Base-by-base conservation (phyloP, 1,140 invertebrate genomes). In the Zaprionus tsacasi region DNA sequence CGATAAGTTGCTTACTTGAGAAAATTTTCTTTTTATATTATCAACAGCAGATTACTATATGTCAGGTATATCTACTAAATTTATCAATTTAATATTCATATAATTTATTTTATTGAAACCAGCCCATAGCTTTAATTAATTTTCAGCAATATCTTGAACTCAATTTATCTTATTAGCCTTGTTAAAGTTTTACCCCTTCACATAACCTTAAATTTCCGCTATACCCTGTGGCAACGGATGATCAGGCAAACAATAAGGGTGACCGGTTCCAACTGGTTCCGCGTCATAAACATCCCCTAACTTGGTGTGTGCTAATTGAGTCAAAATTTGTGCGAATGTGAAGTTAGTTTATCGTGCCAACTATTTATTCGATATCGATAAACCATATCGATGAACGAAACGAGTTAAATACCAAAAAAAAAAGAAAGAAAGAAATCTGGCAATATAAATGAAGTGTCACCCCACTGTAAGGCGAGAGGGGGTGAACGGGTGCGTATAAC, bases 361-460 rank as follows among this genome's bases (percentile, higher is more conserved):
- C 25, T 64, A 55, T 40, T 64, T 70, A 1, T 64, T 59, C 30
- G 25, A 1, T 36, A 66, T 72, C 69, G 73, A 66, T 72, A 72
- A 65, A 58, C 43, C 54, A 17, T 57, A 56, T 56, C 4, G 33
- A 56, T 6, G 8, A 35, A 56, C 4, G 10, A 7, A 55, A 55
- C n/a, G 27, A 7, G 13, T 55, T 33, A 8, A 21, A 25, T 52
- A 57, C 30, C 75, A 12, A 59, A 61, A 60, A 48, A 60, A 60
- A 38, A 55, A 30, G 25, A 17, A 21, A 17, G 21, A 69, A 68
- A 55, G 55, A 66, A 73, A 38, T 27, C 11, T 27, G 25, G 38
- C 21, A 55, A 56, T 72, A 79, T 79, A 77, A 88, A 78, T 72
- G 63, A 78, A 83, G 77, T 80, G 73, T 82, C 82, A 78, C 60